These are phyloP conservation scores for Eristalis tenax DNA, from an alignment of 2,888 invertebrate species.

Conservation along the genomic window DNA sequence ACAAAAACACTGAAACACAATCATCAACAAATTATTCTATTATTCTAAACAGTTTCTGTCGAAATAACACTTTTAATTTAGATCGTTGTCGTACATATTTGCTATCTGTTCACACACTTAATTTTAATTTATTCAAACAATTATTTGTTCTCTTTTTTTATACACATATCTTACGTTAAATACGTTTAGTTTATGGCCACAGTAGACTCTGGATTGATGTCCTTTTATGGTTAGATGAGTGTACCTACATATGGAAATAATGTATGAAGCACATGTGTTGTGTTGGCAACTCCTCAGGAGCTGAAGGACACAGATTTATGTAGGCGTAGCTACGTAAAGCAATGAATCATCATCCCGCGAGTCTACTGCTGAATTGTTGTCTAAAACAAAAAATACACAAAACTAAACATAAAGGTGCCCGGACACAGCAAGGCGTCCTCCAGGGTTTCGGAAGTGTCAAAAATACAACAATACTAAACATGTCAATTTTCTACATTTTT, in stretches of 20 bases:
- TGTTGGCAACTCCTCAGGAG: background rate
- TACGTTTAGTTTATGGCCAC: conserved; percentile 9
- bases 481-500: conserved; percentile 56
- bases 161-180: conserved; percentile 31
- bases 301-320: background rate
- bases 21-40: conserved; percentile 2
- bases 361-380: conserved; percentile 9
- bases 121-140: conserved; percentile 51
- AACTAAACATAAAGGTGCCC: conserved; percentile 3
- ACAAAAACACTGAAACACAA: background rate
- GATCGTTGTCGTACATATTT: conserved; percentile 19
- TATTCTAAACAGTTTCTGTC: background rate
- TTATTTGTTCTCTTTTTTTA: conserved; percentile 43
- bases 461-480: conserved; percentile 3
- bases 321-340: background rate
- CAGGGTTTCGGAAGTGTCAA: background rate
- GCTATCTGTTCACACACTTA: conserved; percentile 33
- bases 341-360: background rate
- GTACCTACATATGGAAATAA: background rate
- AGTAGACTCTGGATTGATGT: conserved; percentile 31
- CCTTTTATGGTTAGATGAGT: background rate
- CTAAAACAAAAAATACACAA: background rate
- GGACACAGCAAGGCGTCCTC: background rate
- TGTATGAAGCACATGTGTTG: background rate
- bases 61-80: conserved; percentile 24